Evolutionary conservation across 2,888 invertebrate species (phyloP), one percentile per base, ranked within the genome.

Genomic region (Drosophila parthenogenetica): DNA sequence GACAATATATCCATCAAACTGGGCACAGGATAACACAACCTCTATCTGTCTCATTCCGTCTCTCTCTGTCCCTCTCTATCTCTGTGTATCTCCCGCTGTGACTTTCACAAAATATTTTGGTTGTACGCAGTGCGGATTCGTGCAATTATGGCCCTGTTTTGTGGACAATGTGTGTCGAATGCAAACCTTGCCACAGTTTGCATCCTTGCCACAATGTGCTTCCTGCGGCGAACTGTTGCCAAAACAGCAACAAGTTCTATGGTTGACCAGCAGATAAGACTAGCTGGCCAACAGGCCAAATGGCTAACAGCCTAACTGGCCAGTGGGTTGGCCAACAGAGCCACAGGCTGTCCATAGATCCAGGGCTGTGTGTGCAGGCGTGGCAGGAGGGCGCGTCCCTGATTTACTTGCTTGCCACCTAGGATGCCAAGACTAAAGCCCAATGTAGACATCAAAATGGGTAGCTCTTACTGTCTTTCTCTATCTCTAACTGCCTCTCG

Each of bases 81-180:
- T 54, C 19, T 32, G 19, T 58, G 60, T 61, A 5, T 65, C 68
- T 16, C 89, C 89, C 53, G 91, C 90, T 90, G 90, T 19, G 90
- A 91, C 91, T 90, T 90, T 90, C 90, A 90, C 91, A 91, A 90
- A 91, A 90, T 91, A 91, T 91, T 90, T 91, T 91, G 90, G 90
- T 91, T 89, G 90, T 89, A 90, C 90, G 83, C 90, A 87, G 87
- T 87, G 74, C 82, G 84, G 83, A 85, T 81, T 83, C 79, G 80
- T 83, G 89, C 82, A 80, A 73, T 83, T 76, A 85, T 85, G 81
- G 83, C 63, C 76, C 74, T 72, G 77, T 73, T 78, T 78, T 78
- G 69, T 75, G 75, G 71, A 84, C 81, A 73, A 73, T 80, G 80
- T 82, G 88, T 87, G 81, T 74, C 73, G 77, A 84, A 84, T 85